Conservation (phyloP, 1,140 invertebrate species). For the Steinernema feltiae region DNA sequence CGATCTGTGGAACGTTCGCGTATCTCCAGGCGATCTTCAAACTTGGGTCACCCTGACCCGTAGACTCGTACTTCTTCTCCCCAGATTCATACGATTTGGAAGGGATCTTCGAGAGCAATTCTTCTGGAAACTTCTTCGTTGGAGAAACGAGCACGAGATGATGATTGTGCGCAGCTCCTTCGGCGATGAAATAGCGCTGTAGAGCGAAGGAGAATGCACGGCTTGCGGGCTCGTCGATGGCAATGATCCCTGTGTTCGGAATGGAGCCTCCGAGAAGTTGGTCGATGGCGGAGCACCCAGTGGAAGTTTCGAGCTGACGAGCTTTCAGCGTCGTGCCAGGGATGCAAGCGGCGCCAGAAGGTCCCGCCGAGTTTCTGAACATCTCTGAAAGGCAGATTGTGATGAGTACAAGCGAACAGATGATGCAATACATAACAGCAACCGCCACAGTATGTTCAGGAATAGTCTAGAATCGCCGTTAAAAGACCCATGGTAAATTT, state of each 20-base stretch:
- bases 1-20: conserved; percentile 16
- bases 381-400: background rate
- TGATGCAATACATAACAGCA: no score
- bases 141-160: background rate
- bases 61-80: background rate
- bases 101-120: background rate
- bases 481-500: no score
- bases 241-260: conserved; percentile 13
- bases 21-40: conserved; percentile 34
- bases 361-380: background rate
- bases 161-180: conserved; percentile 20
- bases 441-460: no score
- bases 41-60: background rate
- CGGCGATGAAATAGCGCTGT: conserved; percentile 20
- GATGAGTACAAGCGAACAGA: background rate
- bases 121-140: conserved; percentile 11
- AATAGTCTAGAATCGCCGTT: no score
- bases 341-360: background rate
- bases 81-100: background rate
- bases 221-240: conserved; percentile 12
- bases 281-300: conserved; percentile 24
- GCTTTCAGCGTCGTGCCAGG: conserved; percentile 15
- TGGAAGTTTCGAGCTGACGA: conserved; percentile 28
- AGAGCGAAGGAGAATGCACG: conserved; percentile 18
- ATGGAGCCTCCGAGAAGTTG: conserved; percentile 25